Evolutionary conservation across 2,113 vertebrate genomes (phyloP), one percentile per base, ranked within the genome.

Genomic region (Dendropsophus ebraccatus): DNA sequence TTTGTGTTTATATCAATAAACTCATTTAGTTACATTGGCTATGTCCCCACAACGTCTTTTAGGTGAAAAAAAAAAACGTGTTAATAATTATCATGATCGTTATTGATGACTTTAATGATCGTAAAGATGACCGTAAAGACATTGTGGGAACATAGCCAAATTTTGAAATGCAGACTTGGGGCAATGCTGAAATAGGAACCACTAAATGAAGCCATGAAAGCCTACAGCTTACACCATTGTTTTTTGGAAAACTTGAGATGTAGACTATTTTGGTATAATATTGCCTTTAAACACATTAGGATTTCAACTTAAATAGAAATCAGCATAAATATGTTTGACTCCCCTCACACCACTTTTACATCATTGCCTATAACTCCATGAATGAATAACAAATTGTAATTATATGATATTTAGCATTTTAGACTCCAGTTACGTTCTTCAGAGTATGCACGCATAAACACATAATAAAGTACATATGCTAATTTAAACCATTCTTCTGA

Each of bases 331-430:
- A 45, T 65, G 28, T 28, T 47, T 81, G 58, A 65, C 2, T 41
- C 12, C n/a, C 60, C 1, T 21, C 35, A 76, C 30, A 41, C 10
- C 52, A 37, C 52, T 13, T 58, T 79, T 79, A 10, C 14, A 62
- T 10, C 37, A 62, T 41, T 80, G 54, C 25, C 37, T 56, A 47
- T 25, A 81, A 81, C n/a, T 81, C 25, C 37, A 28, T 28, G 60
- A 60, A 7, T 60, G 19, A 80, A 60, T 25, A 80, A 41, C 9
- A 80, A 79, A 81, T 81, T 65, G 37, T 81, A 81, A 62, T 65
- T 52, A 11, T 21, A 65, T 65, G 37, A 65, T 47, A 47, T 65
- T 81, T 77, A 77, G 49, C 47, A 77, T 52, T 25, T 77, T 23
- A 65, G 58, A 25, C 56, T 47, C 58, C 56, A 65, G 45, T 19